Evolutionary conservation across 2,113 vertebrate genomes (phyloP), one percentile per base, ranked within the genome.

Genomic region (Psilopsiagon aymara): DNA sequence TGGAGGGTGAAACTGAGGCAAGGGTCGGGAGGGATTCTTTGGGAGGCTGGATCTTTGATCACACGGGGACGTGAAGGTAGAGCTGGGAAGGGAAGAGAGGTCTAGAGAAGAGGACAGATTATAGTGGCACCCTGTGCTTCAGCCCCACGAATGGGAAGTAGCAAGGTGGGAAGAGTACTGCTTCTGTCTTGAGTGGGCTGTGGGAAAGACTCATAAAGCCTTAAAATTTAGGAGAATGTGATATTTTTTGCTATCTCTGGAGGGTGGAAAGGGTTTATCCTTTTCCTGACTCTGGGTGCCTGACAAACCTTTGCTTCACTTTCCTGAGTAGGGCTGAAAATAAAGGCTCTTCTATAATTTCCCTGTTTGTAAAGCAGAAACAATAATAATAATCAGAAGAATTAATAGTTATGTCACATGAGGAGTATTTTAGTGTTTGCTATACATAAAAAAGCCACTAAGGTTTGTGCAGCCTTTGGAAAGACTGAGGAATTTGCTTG

Each of bases 11-110:
- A 81, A 77, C 29, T 21, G 44, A 76, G 76, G 53, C 79, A 82
- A 52, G 15, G 13, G 12, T n/a, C 0, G 0, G 44, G 46, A 46
- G 60, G 13, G 57, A 5, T 15, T 81, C 88, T 83, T 57, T 19
- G 11, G 12, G 49, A 83, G 20, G 11, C 10, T 70, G 46, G 17
- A 4, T 77, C 33, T 90, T 39, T 0, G 0, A 11, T 67, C 60
- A 17, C 17, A 49, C 28, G 28, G 29, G 21, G 18, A 13, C 10
- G 13, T 0, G 2, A 28, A 33, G 27, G 12, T 64, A 12, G 37
- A 78, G 5, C 10, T 81, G 64, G 51, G 43, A 83, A 60, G 20
- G 41, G 67, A 87, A n/a, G 11, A 6, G 55, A 62, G 13, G 24
- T 64, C 23, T 76, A 64, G 52, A 47, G 62, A 75, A 53, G 18